Percentiles rank a stretch among this genome's conserved stretches.
Conservation (phyloP, 92 coral and sea anemone species). For the Anthopleura xanthogrammica region DNA sequence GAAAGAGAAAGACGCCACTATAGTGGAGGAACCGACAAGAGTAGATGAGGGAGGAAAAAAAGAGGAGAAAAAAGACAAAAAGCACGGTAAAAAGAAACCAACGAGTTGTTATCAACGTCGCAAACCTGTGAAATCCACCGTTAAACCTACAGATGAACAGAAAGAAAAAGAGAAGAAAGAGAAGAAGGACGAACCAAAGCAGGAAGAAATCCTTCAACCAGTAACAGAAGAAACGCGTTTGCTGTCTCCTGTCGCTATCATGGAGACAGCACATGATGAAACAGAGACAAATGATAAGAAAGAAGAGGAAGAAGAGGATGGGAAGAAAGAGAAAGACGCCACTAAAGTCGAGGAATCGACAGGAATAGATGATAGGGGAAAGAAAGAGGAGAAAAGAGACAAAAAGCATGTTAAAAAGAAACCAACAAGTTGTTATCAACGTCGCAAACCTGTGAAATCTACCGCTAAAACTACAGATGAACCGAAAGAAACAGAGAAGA, state of each 20-base stretch:
- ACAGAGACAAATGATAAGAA: conserved; percentile 30
- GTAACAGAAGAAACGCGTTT: no score
- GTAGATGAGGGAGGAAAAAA: conserved; percentile 42
- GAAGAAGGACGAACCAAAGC: conserved; percentile 17
- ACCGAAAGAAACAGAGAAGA: conserved; percentile 21
- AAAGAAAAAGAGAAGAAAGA: conserved; percentile 12
- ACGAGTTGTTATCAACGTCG: neutral
- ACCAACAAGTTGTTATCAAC: neutral
- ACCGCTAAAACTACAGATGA: conserved; percentile 34
- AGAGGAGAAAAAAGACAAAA: conserved; percentile 21
- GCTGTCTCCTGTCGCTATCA: neutral
- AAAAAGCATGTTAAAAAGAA: conserved; percentile 46
- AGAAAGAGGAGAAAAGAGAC: conserved; percentile 35
- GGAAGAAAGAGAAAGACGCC: conserved; percentile 39
- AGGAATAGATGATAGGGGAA: conserved; percentile 25
- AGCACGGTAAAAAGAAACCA: conserved; percentile 37
- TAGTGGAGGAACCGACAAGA: conserved; percentile 45
- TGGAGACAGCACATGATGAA: neutral
- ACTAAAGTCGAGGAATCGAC: conserved; percentile 40
- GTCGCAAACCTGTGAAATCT: conserved; percentile 11
- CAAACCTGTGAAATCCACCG: conserved; percentile 17
- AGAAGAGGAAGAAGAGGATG: conserved; percentile 44
- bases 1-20: conserved; percentile 41
- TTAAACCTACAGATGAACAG: conserved; percentile 36
- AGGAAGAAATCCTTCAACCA: conserved; percentile 22